A percentile compares a stretch with the other conserved stretches of the same genome.
Conservation (phyloP, 2,113 vertebrate genomes). For the Cochlearius cochlearius region DNA sequence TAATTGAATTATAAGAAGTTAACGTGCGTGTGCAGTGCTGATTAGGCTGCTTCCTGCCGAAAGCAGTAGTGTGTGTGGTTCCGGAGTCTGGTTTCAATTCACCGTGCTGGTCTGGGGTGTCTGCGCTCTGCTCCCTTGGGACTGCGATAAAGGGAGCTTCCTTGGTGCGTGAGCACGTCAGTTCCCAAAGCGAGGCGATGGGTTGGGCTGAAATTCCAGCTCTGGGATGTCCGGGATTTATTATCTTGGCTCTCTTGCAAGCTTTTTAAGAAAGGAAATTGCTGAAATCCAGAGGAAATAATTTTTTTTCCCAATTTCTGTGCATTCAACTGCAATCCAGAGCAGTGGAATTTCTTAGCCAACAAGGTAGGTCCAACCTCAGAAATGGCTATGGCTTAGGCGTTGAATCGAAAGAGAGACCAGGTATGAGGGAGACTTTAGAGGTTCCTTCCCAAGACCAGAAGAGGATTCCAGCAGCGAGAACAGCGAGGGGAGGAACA, state of each 20-base stretch:
- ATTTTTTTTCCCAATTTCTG: neutral
- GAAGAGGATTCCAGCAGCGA: neutral
- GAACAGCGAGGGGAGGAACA: accelerated
- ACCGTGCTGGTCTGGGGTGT: neutral
- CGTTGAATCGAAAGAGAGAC: neutral
- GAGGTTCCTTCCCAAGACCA: neutral
- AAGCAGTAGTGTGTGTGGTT: neutral
- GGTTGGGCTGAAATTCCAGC: neutral
- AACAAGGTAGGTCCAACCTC: neutral
- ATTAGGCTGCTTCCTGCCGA: neutral
- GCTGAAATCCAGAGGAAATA: neutral
- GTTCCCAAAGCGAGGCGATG: neutral
- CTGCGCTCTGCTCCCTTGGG: neutral
- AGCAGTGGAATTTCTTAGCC: neutral
- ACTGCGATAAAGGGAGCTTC: neutral
- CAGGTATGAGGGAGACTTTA: neutral
- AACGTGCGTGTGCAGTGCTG: neutral
- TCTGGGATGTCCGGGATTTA: neutral
- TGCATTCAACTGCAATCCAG: neutral
- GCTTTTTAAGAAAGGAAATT: neutral
- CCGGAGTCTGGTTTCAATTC: neutral
- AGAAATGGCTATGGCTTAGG: neutral
- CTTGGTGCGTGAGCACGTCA: neutral
- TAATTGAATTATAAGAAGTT: neutral
- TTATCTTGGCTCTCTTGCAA: neutral